A percentile compares a stretch with the other conserved stretches of the same genome.
These are phyloP conservation scores for Drosophila nasuta DNA, from an alignment of 1,140 invertebrate genomes.

Conservation along the genomic window DNA sequence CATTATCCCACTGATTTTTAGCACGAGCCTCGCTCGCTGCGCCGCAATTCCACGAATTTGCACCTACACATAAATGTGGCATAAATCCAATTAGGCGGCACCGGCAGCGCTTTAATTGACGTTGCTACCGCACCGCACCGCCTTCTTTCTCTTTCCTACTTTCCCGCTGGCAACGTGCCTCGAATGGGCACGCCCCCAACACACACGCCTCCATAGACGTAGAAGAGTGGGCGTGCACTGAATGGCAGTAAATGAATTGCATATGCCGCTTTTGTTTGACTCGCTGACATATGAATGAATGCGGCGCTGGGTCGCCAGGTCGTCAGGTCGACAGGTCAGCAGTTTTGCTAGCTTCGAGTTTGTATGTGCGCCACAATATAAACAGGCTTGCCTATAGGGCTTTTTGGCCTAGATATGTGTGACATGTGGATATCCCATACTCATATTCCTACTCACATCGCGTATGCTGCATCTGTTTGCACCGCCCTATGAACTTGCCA, in stretches of 20 bases:
- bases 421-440: constrained; percentile 14
- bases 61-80: constrained; percentile 81
- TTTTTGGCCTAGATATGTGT: constrained; percentile 35
- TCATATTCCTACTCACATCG: neutral
- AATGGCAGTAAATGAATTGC: constrained; percentile 74
- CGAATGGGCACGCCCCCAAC: neutral
- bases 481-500: constrained; percentile 25
- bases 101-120: constrained; percentile 79
- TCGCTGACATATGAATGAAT: constrained; percentile 66
- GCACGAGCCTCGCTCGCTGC: constrained; percentile 41
- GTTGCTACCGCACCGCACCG: constrained; percentile 31
- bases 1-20: constrained; percentile 79
- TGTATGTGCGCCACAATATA: neutral
- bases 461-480: neutral
- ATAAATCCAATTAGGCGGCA: constrained; percentile 80
- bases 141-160: too few species aligned
- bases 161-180: neutral
- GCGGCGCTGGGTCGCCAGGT: constrained; percentile 20
- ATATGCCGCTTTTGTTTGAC: constrained; percentile 69
- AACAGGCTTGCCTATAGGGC: constrained; percentile 3
- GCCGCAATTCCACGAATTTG: constrained; percentile 64
- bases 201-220: too few species aligned
- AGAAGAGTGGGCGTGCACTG: constrained; percentile 25
- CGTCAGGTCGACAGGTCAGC: constrained; percentile 34
- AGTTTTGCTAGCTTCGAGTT: constrained; percentile 10